Percentiles rank a stretch among this genome's conserved stretches.
Evolutionary conservation across 2,797 vertebrate genomes (phyloP).

Genomic region (Macroramphosus scolopax): DNA sequence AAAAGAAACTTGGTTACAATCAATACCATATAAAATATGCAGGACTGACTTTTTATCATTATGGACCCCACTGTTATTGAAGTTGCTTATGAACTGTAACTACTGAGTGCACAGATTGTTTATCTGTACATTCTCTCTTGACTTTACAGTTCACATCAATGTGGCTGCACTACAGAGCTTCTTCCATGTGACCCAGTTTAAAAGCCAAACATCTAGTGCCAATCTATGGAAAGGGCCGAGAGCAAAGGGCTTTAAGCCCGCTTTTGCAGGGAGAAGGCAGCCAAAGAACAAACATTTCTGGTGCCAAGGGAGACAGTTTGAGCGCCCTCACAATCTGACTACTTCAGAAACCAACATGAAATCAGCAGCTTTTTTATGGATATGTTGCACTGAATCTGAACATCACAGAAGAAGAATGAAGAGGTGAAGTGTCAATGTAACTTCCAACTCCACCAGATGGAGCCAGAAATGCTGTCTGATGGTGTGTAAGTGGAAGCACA

Average conservation of each 20-base stretch:
- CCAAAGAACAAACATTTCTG: constrained; percentile 9
- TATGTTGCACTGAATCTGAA: no score
- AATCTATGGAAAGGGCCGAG: constrained; percentile 18
- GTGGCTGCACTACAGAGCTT: constrained; percentile 5
- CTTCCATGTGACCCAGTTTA: constrained; percentile 32
- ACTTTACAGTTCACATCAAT: no score
- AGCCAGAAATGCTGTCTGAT: constrained; percentile 28
- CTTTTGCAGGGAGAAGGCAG: constrained; percentile 7
- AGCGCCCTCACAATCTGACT: not conserved
- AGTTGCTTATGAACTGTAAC: no score
- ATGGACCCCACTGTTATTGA: no score
- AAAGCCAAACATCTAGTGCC: constrained; percentile 26
- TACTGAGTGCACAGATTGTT: no score
- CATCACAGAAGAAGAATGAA: not conserved
- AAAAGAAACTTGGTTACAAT: constrained; percentile 12
- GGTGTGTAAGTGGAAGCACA: no score
- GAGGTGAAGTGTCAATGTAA: not conserved
- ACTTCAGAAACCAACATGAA: constrained; percentile 5
- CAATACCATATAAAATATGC: not conserved
- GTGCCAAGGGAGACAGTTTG: not conserved
- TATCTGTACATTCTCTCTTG: no score
- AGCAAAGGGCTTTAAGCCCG: constrained; percentile 26
- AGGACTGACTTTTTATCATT: not conserved
- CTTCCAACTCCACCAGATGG: constrained; percentile 30
- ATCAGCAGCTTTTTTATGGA: constrained; percentile 1